Base-by-base conservation (phyloP, 2,113 vertebrate species). In the Bufo bufo region DNA sequence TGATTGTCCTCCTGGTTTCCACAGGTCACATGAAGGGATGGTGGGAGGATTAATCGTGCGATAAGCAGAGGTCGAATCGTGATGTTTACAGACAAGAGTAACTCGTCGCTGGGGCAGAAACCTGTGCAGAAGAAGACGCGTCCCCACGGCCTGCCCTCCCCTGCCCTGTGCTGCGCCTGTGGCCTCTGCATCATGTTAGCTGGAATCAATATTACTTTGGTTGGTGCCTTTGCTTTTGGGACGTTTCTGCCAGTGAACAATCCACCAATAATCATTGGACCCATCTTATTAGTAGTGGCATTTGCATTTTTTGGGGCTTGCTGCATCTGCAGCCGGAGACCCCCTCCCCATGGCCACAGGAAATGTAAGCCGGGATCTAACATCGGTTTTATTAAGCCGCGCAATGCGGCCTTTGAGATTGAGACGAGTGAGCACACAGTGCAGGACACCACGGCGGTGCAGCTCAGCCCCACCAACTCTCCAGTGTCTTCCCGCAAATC, bases 171-270 rank as follows among this genome's bases (percentile, higher is more conserved):
- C 93, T 99, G 97, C 0, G 97, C 97, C 59, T 99, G 97, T 20
- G 97, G 98, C 11, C 96, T 99, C 59, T 99, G 98, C 94, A 95
- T 97, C 93, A 96, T 99, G 96, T 93, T 99, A 19, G 98, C 97
- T 0, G 98, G 98, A 85, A 96, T 99, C 92, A 99, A 99, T 94
- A 97, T 99, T 93, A 99, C 98, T 13, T 91, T 99, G 72, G 97
- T 98, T 90, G 98, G 98, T 11, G 97, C 96, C 0, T 98, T 99
- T 75, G 96, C 97, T 9, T 97, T 97, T 9, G 95, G 95, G 87
- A 97, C 97, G 54, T 95, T 97, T 83, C 82, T 97, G 9, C 96
- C 97, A 0, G 17, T 95, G 13, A 93, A 92, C 92, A 99, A 99
- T 92, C 95, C 95, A 1, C 96, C 97, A 72, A 97, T 99, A 88